Percentiles rank a stretch among this genome's conserved stretches.
Conservation (phyloP, 2,797 vertebrate genomes). For the Amazona finschi region DNA sequence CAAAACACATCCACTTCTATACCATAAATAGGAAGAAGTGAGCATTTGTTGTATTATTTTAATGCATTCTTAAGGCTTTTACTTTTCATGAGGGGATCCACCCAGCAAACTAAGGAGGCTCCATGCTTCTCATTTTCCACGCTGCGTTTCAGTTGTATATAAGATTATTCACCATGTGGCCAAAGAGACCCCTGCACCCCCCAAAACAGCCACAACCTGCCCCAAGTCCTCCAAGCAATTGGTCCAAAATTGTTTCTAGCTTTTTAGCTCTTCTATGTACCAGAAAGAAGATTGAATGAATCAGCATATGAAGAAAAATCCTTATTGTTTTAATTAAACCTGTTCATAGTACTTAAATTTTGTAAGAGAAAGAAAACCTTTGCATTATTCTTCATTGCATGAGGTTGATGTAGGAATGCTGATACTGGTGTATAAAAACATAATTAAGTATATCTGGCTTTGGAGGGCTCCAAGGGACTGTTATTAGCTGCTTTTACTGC, state of each 20-base stretch:
- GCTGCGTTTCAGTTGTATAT: background rate
- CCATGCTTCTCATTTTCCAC: background rate
- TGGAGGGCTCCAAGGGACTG: background rate
- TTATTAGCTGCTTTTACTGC: background rate
- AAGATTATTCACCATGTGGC: background rate
- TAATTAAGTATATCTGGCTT: background rate
- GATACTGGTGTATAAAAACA: background rate
- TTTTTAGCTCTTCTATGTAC: background rate
- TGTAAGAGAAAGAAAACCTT: background rate
- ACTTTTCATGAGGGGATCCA: background rate
- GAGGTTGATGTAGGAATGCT: background rate
- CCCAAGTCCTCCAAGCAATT: background rate
- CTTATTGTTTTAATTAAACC: background rate
- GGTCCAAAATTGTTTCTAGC: background rate
- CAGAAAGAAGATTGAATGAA: background rate
- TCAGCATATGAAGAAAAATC: background rate
- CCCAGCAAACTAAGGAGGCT: background rate
- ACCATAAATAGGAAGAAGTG: background rate
- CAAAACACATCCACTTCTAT: background rate
- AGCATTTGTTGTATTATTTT: background rate
- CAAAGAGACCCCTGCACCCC: background rate
- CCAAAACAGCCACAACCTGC: background rate
- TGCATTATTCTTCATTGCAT: background rate
- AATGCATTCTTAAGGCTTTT: background rate
- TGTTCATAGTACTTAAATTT: background rate